Evolutionary conservation across 2,113 vertebrate species (phyloP).

Genomic region (Clarias gariepinus): DNA sequence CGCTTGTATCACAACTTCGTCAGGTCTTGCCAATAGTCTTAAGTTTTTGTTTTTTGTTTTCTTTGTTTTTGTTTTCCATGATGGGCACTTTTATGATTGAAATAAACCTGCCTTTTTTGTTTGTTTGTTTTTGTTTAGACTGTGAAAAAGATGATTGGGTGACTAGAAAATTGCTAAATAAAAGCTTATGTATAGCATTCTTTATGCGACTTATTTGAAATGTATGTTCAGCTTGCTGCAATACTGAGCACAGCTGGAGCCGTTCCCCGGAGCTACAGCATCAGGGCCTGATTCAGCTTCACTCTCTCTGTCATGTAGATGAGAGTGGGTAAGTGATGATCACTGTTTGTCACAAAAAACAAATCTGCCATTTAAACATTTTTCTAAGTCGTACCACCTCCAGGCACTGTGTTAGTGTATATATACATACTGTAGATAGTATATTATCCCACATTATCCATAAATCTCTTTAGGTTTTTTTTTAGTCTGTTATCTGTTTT

Average conservation of each 20-base stretch:
- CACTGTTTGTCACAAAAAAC: background rate
- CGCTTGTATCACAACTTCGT: conserved; percentile 16
- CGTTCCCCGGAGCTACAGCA: background rate
- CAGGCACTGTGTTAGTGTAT: background rate
- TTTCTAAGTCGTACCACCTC: background rate
- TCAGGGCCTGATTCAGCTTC: background rate
- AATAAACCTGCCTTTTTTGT: conserved; percentile 34
- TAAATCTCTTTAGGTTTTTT: background rate
- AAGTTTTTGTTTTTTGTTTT: conserved; percentile 13
- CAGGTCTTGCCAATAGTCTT: conserved; percentile 20
- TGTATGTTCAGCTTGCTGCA: background rate
- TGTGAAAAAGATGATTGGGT: conserved; percentile 51
- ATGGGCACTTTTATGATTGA: conserved; percentile 39
- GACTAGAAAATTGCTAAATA: conserved; percentile 39
- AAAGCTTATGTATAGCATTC: conserved; percentile 41
- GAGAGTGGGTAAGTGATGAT: conserved; percentile 7
- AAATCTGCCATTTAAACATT: background rate
- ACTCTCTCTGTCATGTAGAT: background rate
- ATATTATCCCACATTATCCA: background rate
- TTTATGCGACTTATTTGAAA: conserved; percentile 37
- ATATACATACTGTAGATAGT: too few relatives aligned
- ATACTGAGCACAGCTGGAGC: background rate
- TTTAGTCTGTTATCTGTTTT: background rate
- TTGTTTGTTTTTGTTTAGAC: conserved; percentile 36
- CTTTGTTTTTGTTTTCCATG: conserved; percentile 10